Base-by-base conservation (phyloP, 1,140 invertebrate genomes). In the Triops cancriformis region DNA sequence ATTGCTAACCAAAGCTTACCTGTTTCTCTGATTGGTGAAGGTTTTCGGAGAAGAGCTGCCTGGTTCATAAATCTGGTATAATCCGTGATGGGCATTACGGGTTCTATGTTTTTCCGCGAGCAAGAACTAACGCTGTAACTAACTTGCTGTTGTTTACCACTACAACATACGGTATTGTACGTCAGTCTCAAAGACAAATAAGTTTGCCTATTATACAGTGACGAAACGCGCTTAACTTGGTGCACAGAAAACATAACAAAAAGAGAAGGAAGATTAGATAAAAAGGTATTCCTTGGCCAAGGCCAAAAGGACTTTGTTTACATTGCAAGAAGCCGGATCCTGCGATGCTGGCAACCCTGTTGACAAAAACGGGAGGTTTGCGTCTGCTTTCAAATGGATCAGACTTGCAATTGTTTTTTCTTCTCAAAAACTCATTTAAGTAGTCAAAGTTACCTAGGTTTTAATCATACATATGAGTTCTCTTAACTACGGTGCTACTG, bases 1-100 rank as follows among this genome's bases (percentile, higher is more conserved):
- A 26, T 41, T 26, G 75, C 26, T 45, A 37, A 27, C 12, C 23
- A 4, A 26, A 37, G n/a, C 26, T 76, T 83, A 85, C 84, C 82
- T 43, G 84, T 72, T 76, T 83, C 82, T 75, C 84, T 80, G 18
- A 85, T 82, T 26, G 83, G 77, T 23, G 83, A 84, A 3, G 84
- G 83, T 77, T 83, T 80, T 76, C 83, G 80, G 37, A 80, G 77
- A 73, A 80, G 31, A 43, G 81, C 81, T 10, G 82, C 42, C 10
- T 45, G 73, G 76, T 83, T 85, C 6, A 85, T 72, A 78, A 81
- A 85, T 75, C 82, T 81, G 14, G 77, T 73, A 78, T 84, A 85
- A 79, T 85, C 83, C 82, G 83, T 84, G 75, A 64, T 81, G 27
- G 10, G 9, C 28, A 31, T 14, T 1, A 3, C 23, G 14, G 31